Percentiles rank a stretch among this genome's conserved stretches.
Conservation (phyloP, 2,113 vertebrate genomes). For the Henicopernis longicauda region DNA sequence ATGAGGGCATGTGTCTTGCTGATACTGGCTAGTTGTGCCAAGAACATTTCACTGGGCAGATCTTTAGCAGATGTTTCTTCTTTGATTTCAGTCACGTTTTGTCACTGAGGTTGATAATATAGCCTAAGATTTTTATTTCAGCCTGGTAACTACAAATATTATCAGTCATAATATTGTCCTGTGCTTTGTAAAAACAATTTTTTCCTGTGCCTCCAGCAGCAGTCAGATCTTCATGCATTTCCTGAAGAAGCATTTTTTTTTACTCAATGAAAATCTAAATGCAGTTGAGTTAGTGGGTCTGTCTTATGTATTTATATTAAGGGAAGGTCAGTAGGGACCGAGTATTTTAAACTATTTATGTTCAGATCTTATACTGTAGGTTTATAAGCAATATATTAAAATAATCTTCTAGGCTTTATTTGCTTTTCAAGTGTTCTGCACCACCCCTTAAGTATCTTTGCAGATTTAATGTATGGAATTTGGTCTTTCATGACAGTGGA, state of each 20-base stretch:
- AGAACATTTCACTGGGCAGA: background rate
- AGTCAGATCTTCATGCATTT: background rate
- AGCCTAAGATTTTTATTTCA: background rate
- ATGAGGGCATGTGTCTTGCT: background rate
- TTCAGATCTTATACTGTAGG: background rate
- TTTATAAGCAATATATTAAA: background rate
- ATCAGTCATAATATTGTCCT: background rate
- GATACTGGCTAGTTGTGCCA: background rate
- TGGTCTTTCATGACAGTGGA: background rate
- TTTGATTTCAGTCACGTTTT: background rate
- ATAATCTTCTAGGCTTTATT: background rate
- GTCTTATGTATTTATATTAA: background rate
- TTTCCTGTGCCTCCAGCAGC: background rate
- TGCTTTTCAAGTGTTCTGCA: background rate
- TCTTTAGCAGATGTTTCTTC: background rate
- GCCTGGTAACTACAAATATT: background rate
- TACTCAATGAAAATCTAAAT: background rate
- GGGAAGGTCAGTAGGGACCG: background rate
- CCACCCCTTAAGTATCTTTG: background rate
- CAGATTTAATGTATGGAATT: background rate
- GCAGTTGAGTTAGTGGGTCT: background rate
- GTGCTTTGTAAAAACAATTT: background rate
- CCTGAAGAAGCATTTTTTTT: background rate
- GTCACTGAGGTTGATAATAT: background rate
- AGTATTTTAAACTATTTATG: background rate